These are phyloP conservation scores for Amphiprion ocellaris DNA, from an alignment of 2,113 vertebrate species.

Conservation along the genomic window DNA sequence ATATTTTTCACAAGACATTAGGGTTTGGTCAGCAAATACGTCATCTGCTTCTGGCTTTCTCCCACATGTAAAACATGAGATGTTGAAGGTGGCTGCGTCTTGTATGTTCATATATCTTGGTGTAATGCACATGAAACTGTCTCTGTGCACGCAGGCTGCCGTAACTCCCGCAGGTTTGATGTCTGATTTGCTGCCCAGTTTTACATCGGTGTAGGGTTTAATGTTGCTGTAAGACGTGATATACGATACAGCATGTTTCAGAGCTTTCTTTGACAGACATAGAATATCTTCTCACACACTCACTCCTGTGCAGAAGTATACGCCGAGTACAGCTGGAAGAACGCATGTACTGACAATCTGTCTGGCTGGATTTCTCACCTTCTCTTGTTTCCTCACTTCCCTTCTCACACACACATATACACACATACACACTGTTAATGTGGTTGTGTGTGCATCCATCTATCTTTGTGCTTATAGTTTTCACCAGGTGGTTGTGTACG, in stretches of 20 bases:
- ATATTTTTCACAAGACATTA: constrained; percentile 61
- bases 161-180: constrained; percentile 65
- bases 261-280: constrained; percentile 50
- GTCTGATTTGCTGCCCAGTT: constrained; percentile 73
- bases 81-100: constrained; percentile 55
- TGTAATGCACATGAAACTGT: constrained; percentile 72
- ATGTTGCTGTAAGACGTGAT: constrained; percentile 71
- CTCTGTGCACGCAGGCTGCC: constrained; percentile 26
- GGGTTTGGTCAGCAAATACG: constrained; percentile 61
- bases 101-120: constrained; percentile 59
- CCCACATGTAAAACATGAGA: constrained; percentile 61
- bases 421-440: neutral
- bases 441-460: neutral
- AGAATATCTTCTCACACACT: constrained; percentile 53
- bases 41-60: constrained; percentile 62
- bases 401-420: neutral
- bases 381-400: constrained; percentile 40
- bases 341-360: constrained; percentile 37
- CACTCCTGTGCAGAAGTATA: constrained; percentile 49
- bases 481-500: constrained; percentile 44
- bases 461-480: constrained; percentile 36
- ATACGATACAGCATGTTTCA: constrained; percentile 66
- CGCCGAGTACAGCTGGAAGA: constrained; percentile 54
- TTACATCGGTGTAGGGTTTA: constrained; percentile 69
- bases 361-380: constrained; percentile 32